Conservation (phyloP, 2,113 vertebrate species). For the Origma solitaria region DNA sequence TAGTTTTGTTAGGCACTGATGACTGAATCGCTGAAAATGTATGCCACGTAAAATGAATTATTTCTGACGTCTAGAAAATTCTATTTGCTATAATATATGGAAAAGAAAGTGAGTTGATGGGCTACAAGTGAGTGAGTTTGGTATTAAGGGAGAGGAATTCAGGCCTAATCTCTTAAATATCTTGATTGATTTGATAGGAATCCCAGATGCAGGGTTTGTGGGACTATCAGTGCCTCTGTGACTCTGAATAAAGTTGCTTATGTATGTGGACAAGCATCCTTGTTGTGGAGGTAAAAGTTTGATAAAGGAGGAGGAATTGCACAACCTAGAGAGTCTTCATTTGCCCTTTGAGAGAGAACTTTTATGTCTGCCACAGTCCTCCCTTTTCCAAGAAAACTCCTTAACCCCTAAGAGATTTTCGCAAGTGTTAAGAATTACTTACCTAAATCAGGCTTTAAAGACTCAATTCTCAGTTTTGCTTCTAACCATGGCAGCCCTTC, state of each 20-base stretch:
- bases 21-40: neutral
- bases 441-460: neutral
- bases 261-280: neutral
- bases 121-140: neutral
- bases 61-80: neutral
- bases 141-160: constrained; percentile 9
- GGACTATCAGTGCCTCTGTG: neutral
- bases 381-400: neutral
- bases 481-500: neutral
- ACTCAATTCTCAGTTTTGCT: neutral
- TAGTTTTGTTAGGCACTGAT: neutral
- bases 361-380: neutral
- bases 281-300: neutral
- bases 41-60: neutral
- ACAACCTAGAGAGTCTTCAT: neutral
- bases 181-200: neutral
- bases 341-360: neutral
- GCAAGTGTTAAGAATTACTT: neutral
- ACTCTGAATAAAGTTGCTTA: neutral
- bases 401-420: neutral
- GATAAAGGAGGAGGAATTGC: neutral
- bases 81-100: neutral
- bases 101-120: neutral
- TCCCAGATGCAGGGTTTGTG: neutral
- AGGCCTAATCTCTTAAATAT: neutral